phyloP scores from a whole-genome alignment of 1,140 invertebrate genomes.

The Nylanderia fulva region DNA sequence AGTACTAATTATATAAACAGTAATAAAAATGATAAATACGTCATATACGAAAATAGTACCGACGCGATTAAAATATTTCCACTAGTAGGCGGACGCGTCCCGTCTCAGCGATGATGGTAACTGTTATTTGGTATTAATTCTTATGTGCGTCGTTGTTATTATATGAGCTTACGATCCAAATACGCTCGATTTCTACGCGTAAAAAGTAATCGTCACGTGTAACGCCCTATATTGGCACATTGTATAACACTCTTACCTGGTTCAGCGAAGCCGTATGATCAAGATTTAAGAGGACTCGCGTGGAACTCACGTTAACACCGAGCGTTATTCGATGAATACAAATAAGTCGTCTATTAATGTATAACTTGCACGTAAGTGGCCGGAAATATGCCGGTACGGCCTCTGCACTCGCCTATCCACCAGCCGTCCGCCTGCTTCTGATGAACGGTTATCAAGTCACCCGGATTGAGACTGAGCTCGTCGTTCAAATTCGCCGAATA shows the following conservation, averaged over 20 bases:
- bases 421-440: constrained; percentile 97
- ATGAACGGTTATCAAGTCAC: constrained; percentile 95
- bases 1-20: not conserved
- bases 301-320: not conserved
- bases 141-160: not conserved
- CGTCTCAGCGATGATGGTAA: constrained; percentile 27
- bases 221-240: constrained; percentile 47
- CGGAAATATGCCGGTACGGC: constrained; percentile 95
- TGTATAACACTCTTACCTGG: constrained; percentile 32
- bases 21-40: not conserved
- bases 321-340: not conserved
- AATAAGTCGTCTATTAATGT: constrained; percentile 67
- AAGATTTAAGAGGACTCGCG: constrained; percentile 12
- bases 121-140: constrained; percentile 57
- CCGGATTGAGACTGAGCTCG: constrained; percentile 93
- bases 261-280: not conserved
- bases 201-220: constrained; percentile 18
- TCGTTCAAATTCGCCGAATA: constrained; percentile 95
- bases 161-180: not conserved
- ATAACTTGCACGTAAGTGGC: constrained; percentile 94
- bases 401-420: constrained; percentile 96
- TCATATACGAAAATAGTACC: constrained; percentile 38
- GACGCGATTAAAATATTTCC: constrained; percentile 32
- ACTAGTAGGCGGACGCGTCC: not conserved
- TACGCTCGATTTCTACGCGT: constrained; percentile 9